Evolutionary conservation across 2,113 vertebrate genomes (phyloP).

Genomic region (Haplotaxodon microlepis): DNA sequence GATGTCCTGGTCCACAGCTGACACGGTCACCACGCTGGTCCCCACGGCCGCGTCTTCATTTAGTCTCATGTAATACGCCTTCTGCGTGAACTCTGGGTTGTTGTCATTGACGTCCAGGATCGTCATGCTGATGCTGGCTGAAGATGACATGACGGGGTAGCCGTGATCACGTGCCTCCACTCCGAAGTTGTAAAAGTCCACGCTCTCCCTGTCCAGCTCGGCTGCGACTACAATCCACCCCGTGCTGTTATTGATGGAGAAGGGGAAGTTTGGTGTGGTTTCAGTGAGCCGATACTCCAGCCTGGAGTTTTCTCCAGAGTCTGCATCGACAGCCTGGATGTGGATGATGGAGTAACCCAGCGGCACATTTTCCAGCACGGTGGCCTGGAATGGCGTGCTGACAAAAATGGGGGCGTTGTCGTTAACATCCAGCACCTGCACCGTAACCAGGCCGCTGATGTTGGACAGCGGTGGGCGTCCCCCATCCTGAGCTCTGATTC

Average conservation of each 20-base stretch:
- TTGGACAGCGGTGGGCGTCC: slow-evolving; percentile 91
- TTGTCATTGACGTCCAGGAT: slow-evolving; percentile 94
- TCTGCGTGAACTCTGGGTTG: slow-evolving; percentile 89
- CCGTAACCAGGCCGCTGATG: slow-evolving; percentile 85
- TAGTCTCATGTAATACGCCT: slow-evolving; percentile 81
- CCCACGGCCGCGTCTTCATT: slow-evolving; percentile 91
- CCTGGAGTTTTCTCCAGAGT: slow-evolving; percentile 86
- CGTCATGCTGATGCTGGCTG: slow-evolving; percentile 87
- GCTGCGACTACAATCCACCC: slow-evolving; percentile 90
- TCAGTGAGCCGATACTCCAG: slow-evolving; percentile 83
- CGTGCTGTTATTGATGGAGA: slow-evolving; percentile 88
- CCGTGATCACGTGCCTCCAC: slow-evolving; percentile 91
- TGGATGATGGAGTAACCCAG: slow-evolving; percentile 91
- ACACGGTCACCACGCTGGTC: slow-evolving; percentile 89
- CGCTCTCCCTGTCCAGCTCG: slow-evolving; percentile 84
- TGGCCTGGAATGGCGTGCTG: slow-evolving; percentile 92
- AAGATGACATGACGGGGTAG: slow-evolving; percentile 79
- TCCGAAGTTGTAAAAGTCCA: slow-evolving; percentile 88
- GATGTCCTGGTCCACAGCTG: slow-evolving; percentile 86
- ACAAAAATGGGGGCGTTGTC: slow-evolving; percentile 95
- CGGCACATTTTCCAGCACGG: slow-evolving; percentile 88
- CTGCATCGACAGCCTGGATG: slow-evolving; percentile 88
- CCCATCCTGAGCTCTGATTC: slow-evolving; percentile 88
- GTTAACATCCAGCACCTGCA: slow-evolving; percentile 91
- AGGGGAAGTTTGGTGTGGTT: slow-evolving; percentile 77